Percentiles rank a stretch among this genome's conserved stretches.
Evolutionary conservation across 1,140 invertebrate genomes (phyloP).

Genomic region (Cydia pomonella): DNA sequence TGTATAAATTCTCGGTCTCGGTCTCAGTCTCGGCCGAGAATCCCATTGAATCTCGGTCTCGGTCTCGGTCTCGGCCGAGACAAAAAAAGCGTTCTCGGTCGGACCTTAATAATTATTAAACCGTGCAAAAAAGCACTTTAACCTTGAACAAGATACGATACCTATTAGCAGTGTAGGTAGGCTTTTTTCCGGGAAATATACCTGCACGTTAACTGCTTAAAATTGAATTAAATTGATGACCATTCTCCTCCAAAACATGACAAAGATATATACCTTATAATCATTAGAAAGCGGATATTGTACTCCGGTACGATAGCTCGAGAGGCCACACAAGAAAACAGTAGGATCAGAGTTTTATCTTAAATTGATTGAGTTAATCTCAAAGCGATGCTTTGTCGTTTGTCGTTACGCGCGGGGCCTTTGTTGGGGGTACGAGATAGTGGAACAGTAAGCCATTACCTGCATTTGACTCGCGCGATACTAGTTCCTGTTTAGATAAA

Average conservation of each 20-base stretch:
- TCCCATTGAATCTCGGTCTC: no score
- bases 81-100: no score
- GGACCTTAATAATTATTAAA: no score
- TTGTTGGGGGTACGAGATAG: conserved; percentile 46
- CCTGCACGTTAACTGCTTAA: background rate
- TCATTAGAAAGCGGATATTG: conserved; percentile 32
- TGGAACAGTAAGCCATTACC: conserved; percentile 43
- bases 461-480: conserved; percentile 38
- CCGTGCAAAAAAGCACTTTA: no score
- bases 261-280: conserved; percentile 29
- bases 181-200: background rate
- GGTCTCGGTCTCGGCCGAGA: no score
- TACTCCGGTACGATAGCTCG: conserved; percentile 40
- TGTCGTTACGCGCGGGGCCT: conserved; percentile 52
- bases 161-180: background rate
- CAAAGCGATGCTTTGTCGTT: conserved; percentile 58
- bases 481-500: conserved; percentile 32
- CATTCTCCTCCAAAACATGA: conserved; percentile 25
- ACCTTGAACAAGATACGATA: no score
- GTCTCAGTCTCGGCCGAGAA: no score
- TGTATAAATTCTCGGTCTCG: no score
- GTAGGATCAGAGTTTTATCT: conserved; percentile 60
- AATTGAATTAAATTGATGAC: conserved; percentile 32
- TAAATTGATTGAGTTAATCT: conserved; percentile 67
- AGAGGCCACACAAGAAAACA: conserved; percentile 59